Conservation (phyloP, 2,113 vertebrate genomes). For the Diadophis punctatus region DNA sequence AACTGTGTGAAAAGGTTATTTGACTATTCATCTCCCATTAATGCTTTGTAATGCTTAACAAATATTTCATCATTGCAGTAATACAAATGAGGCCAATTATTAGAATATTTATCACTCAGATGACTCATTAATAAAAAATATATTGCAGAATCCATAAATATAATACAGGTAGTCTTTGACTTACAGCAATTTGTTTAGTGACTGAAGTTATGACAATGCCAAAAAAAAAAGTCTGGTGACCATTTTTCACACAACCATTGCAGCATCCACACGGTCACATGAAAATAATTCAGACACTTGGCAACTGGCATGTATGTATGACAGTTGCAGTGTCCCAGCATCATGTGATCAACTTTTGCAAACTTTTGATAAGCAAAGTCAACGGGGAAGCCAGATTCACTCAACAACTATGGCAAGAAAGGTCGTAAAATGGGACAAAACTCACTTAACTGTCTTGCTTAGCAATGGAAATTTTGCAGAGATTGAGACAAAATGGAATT, state of each 20-base stretch:
- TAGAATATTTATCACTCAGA: not conserved
- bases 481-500: not conserved
- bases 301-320: not conserved
- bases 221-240: not conserved
- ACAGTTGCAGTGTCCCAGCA: not conserved
- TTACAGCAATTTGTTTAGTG: not conserved
- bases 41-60: not conserved
- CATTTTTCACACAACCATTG: not conserved
- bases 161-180: not conserved
- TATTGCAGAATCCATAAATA: not conserved
- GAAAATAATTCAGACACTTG: not conserved
- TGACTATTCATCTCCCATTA: not conserved
- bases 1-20: not conserved
- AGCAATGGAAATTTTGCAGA: not conserved
- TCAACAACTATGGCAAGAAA: not conserved
- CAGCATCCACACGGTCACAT: not conserved
- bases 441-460: not conserved
- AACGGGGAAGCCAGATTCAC: not conserved
- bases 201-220: not conserved
- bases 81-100: not conserved
- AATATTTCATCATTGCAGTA: not conserved
- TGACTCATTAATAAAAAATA: not conserved
- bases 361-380: not conserved
- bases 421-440: not conserved
- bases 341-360: not conserved